phyloP scores from a whole-genome alignment of 2,113 vertebrate species.

The Clarias magur region DNA sequence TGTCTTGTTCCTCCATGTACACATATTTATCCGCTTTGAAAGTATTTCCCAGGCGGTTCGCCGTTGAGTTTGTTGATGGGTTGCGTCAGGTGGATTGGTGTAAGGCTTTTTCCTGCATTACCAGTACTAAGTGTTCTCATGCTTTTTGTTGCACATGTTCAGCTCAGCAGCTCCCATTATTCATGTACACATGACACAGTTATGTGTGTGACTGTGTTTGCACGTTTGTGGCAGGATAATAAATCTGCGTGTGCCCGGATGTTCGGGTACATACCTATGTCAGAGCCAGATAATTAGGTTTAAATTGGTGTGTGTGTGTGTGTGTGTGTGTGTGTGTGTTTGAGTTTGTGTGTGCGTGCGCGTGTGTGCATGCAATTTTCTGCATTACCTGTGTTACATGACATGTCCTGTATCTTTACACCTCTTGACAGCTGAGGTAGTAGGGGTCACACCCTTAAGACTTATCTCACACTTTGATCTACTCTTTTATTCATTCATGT shows the following conservation, averaged over 20 bases:
- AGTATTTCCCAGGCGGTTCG: background rate
- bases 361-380: conserved; percentile 18
- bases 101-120: background rate
- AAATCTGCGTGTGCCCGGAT: conserved; percentile 37
- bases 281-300: conserved; percentile 20
- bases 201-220: background rate
- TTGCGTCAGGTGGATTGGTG: background rate
- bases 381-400: conserved; percentile 52
- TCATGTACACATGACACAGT: conserved; percentile 1
- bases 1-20: background rate
- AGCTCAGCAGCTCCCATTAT: conserved; percentile 1
- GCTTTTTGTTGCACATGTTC: conserved; percentile 7
- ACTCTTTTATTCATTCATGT: conserved; percentile 45
- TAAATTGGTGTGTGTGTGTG: conserved; percentile 2
- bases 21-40: background rate
- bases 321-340: conserved; percentile 21
- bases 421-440: conserved; percentile 57
- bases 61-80: background rate
- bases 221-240: conserved; percentile 18
- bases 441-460: conserved; percentile 42
- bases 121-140: background rate
- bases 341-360: conserved; percentile 9
- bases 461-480: conserved; percentile 56
- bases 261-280: conserved; percentile 32
- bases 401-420: conserved; percentile 54